Conservation (phyloP, 2,888 invertebrate genomes). For the Lampropteryx suffumata region DNA sequence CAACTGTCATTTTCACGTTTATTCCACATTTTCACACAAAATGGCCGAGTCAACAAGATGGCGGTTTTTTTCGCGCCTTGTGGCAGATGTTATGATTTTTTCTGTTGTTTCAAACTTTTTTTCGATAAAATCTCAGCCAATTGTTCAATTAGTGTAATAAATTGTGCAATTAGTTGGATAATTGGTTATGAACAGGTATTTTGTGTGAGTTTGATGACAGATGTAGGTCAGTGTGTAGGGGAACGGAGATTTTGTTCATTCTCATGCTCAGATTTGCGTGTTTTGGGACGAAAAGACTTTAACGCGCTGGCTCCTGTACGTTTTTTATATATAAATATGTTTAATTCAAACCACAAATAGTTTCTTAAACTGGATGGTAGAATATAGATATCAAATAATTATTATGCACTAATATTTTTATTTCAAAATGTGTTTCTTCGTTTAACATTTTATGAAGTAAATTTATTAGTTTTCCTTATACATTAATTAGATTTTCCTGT, state of each 20-base stretch:
- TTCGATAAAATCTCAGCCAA: constrained; percentile 57
- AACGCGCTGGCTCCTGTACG: constrained; percentile 11
- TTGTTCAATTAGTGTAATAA: constrained; percentile 47
- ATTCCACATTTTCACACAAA: constrained; percentile 47
- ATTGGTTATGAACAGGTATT: constrained; percentile 43
- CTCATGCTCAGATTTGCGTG: constrained; percentile 4
- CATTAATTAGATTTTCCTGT: too few relatives aligned
- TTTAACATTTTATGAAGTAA: too few relatives aligned
- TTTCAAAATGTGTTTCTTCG: too few relatives aligned
- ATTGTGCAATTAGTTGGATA: constrained; percentile 53
- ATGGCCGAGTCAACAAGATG: constrained; percentile 35
- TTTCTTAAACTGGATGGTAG: too few relatives aligned
- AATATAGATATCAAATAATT: too few relatives aligned
- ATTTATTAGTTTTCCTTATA: too few relatives aligned
- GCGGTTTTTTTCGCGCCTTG: constrained; percentile 29
- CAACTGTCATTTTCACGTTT: constrained; percentile 72
- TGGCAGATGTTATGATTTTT: constrained; percentile 58
- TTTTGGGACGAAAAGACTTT: constrained; percentile 7
- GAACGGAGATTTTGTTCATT: not conserved
- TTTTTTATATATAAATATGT: too few relatives aligned
- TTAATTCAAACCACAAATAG: too few relatives aligned
- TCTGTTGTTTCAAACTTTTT: constrained; percentile 20
- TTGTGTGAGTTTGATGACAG: constrained; percentile 63
- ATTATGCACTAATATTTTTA: too few relatives aligned
- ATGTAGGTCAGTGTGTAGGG: constrained; percentile 52